phyloP scores from a whole-genome alignment of 2,888 invertebrate genomes.

The Hemithea aestivaria region DNA sequence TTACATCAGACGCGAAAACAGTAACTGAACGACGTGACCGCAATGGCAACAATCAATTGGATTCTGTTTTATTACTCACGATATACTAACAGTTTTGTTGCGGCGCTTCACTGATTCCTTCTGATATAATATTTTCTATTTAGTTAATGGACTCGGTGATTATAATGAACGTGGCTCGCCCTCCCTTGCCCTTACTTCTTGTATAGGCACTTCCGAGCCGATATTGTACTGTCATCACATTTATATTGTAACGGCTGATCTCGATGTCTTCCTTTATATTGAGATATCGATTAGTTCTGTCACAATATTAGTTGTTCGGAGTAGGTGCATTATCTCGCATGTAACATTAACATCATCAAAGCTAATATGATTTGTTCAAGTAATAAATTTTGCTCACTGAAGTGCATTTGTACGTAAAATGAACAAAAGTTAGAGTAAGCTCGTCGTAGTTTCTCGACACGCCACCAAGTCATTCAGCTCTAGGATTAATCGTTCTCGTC shows the following conservation, averaged over 20 bases:
- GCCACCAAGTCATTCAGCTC: slow-evolving; percentile 30
- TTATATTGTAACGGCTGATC: too few species aligned
- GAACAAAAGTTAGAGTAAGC: slow-evolving; percentile 12
- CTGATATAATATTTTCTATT: slow-evolving; percentile 8
- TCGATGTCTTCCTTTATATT: too few species aligned
- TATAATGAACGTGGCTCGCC: background rate
- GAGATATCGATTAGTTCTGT: too few species aligned
- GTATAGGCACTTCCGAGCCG: too few species aligned
- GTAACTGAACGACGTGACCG: slow-evolving; percentile 76
- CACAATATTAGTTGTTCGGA: too few species aligned
- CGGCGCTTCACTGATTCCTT: slow-evolving; percentile 8
- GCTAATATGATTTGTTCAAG: too few species aligned
- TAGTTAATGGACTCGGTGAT: background rate
- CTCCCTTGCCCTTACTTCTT: too few species aligned
- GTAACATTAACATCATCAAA: too few species aligned
- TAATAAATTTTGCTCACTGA: background rate
- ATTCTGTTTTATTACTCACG: slow-evolving; percentile 63
- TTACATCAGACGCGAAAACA: slow-evolving; percentile 77
- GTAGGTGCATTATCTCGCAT: too few species aligned
- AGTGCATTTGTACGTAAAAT: slow-evolving; percentile 13
- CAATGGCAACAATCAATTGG: slow-evolving; percentile 76
- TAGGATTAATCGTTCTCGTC: slow-evolving; percentile 35
- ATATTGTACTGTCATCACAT: too few species aligned
- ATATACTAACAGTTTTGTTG: slow-evolving; percentile 28
- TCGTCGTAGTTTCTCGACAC: slow-evolving; percentile 18